A percentile compares a stretch with the other conserved stretches of the same genome.
Conservation (phyloP, 2,888 invertebrate species). For the Heptascelio sp. region DNA sequence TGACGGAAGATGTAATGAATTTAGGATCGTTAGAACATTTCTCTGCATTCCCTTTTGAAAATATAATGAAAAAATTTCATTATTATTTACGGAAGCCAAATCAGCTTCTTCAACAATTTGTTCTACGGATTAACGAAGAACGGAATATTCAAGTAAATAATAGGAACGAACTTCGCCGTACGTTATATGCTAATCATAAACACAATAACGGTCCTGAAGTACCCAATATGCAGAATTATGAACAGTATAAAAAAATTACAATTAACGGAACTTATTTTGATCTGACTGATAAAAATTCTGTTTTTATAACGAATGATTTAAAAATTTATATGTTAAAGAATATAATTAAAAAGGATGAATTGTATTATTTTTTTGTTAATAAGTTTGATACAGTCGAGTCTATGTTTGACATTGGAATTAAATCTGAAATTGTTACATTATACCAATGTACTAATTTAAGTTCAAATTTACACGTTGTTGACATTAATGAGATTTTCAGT, state of each 20-base stretch:
- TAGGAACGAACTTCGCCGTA: background rate
- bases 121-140: slow-evolving; percentile 3
- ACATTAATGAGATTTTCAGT: too few species aligned
- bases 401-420: slow-evolving; percentile 1
- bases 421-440: background rate
- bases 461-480: too few species aligned
- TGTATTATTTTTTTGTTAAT: background rate
- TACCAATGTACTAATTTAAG: slow-evolving; percentile 7
- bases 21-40: slow-evolving; percentile 56
- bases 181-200: background rate
- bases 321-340: background rate
- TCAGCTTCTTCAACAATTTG: slow-evolving; percentile 39
- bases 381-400: background rate
- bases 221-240: background rate
- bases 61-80: slow-evolving; percentile 46
- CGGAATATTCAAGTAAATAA: background rate
- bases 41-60: slow-evolving; percentile 63
- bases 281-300: background rate
- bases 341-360: background rate
- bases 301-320: background rate
- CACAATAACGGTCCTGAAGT: slow-evolving; percentile 22
- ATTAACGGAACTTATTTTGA: background rate
- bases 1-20: slow-evolving; percentile 46
- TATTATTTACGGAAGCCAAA: slow-evolving; percentile 40
- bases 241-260: slow-evolving; percentile 9